phyloP scores from a whole-genome alignment of 2,113 vertebrate species.

The Strix aluco region DNA sequence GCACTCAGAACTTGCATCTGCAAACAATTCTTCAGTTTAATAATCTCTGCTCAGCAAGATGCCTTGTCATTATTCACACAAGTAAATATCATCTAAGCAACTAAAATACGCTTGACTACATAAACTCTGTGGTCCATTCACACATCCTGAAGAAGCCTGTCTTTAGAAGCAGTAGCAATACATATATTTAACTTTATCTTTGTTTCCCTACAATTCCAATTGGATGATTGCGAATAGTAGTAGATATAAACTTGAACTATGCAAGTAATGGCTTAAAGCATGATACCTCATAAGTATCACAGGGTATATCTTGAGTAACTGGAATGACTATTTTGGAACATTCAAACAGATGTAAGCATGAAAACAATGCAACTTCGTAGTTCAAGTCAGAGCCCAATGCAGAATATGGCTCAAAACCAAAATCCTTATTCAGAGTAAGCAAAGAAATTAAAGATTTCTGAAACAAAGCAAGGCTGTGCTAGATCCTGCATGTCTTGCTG shows the following conservation, averaged over 20 bases:
- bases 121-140: background rate
- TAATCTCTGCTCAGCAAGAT: background rate
- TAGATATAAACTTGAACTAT: background rate
- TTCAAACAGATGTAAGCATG: background rate
- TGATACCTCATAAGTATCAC: background rate
- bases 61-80: background rate
- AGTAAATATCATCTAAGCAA: background rate
- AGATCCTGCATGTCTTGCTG: background rate
- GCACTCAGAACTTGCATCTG: background rate
- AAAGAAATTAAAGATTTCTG: background rate
- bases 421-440: background rate
- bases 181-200: background rate
- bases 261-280: background rate
- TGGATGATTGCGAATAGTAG: background rate
- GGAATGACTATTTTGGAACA: background rate
- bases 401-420: background rate
- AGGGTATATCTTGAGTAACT: background rate
- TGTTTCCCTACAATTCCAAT: background rate
- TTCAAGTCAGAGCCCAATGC: background rate
- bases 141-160: background rate
- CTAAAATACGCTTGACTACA: background rate
- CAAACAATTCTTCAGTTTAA: constrained; percentile 11
- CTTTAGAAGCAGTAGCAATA: background rate
- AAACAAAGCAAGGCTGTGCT: background rate
- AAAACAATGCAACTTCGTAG: background rate